phyloP scores from a whole-genome alignment of 2,888 invertebrate genomes.

The Machimus atricapillus region DNA sequence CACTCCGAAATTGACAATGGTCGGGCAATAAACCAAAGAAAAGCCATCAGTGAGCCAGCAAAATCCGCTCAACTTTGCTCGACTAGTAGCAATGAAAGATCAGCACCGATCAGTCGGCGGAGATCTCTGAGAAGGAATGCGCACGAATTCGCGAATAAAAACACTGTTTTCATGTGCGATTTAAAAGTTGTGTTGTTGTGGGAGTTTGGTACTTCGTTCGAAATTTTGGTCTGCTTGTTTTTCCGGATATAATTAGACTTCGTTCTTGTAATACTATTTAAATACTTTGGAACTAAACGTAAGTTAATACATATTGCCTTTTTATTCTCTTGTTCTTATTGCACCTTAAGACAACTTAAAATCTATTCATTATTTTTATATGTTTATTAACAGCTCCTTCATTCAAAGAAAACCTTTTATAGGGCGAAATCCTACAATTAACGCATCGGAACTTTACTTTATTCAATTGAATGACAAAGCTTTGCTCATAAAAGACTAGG shows the following conservation, averaged over 20 bases:
- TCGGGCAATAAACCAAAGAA: neutral
- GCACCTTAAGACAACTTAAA: neutral
- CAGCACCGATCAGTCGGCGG: neutral
- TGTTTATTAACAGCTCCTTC: neutral
- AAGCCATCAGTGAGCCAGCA: neutral
- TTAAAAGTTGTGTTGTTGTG: neutral
- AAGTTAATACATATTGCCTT: neutral
- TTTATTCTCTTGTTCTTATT: neutral
- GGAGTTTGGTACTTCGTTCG: neutral
- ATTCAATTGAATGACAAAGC: neutral
- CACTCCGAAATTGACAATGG: neutral
- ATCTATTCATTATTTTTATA: neutral
- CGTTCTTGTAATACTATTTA: neutral
- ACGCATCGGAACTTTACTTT: neutral
- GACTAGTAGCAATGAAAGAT: neutral
- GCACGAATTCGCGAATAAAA: neutral
- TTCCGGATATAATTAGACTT: constrained; percentile 12
- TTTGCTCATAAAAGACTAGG: neutral
- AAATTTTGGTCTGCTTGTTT: neutral
- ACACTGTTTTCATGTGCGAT: neutral
- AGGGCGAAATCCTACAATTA: neutral
- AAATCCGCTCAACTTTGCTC: neutral
- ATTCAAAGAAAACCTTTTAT: neutral
- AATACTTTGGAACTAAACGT: neutral
- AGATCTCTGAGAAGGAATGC: neutral